Conservation (phyloP, 2,797 vertebrate species). For the Galaxias olidus region DNA sequence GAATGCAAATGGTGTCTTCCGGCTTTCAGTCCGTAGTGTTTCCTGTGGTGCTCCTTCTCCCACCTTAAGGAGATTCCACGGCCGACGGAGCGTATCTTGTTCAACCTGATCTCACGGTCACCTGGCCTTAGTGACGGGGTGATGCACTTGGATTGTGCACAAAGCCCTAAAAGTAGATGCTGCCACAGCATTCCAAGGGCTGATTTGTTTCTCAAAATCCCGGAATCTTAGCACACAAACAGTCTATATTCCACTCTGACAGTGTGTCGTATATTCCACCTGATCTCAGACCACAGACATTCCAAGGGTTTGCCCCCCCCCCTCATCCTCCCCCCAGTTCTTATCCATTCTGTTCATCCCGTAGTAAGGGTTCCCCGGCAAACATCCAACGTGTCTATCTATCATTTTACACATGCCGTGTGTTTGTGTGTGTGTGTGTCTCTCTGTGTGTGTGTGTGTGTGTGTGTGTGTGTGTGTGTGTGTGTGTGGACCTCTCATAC, state of each 20-base stretch:
- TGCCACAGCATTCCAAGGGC: slow-evolving; percentile 17
- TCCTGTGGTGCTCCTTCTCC: slow-evolving; percentile 47
- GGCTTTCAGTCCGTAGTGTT: slow-evolving; percentile 51
- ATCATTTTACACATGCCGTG: slow-evolving; percentile 28
- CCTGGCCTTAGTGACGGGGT: slow-evolving; percentile 64
- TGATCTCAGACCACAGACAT: slow-evolving; percentile 53
- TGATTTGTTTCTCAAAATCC: slow-evolving; percentile 23
- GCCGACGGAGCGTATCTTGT: slow-evolving; percentile 51
- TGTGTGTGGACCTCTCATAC: slow-evolving; percentile 33
- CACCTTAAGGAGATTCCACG: slow-evolving; percentile 60
- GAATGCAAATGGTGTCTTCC: slow-evolving; percentile 61
- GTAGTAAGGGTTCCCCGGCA: slow-evolving; percentile 40
- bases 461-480: slow-evolving; percentile 8
- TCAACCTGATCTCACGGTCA: slow-evolving; percentile 53
- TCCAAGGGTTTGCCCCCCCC: slow-evolving; percentile 28
- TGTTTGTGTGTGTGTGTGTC: slow-evolving; percentile 23
- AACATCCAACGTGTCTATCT: slow-evolving; percentile 50
- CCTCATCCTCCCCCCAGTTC: slow-evolving; percentile 15
- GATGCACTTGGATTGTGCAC: slow-evolving; percentile 60
- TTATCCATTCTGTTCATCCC: slow-evolving; percentile 35
- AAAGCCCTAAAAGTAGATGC: slow-evolving; percentile 11
- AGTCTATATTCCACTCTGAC: slow-evolving; percentile 58
- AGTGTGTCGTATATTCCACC: slow-evolving; percentile 47
- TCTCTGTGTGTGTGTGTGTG: slow-evolving; percentile 9
- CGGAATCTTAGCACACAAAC: slow-evolving; percentile 47